Percentiles rank a stretch among this genome's conserved stretches.
phyloP scores from a whole-genome alignment of 2,113 vertebrate species.

The Tapirus terrestris region DNA sequence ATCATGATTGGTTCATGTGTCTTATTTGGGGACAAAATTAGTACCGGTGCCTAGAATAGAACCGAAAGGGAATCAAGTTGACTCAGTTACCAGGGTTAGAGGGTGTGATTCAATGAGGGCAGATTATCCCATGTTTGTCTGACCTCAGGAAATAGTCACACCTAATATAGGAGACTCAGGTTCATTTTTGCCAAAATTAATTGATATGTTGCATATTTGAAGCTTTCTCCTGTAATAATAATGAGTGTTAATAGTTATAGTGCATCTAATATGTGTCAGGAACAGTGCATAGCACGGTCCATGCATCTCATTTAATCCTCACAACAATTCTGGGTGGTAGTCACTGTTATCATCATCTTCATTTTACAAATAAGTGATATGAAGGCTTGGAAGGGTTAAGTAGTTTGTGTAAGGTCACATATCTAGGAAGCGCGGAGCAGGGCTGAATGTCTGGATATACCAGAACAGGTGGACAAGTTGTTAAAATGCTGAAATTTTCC shows the following conservation, averaged over 20 bases:
- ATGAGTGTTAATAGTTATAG: neutral
- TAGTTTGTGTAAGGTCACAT: neutral
- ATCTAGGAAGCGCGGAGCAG: neutral
- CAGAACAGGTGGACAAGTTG: neutral
- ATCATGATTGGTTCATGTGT: neutral
- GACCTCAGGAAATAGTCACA: neutral
- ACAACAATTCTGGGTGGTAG: neutral
- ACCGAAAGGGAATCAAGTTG: neutral
- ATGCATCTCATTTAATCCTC: neutral
- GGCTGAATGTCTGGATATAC: neutral
- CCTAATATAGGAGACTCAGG: neutral
- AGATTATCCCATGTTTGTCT: neutral
- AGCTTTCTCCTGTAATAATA: slow-evolving; percentile 19
- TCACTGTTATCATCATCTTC: neutral
- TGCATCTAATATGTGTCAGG: neutral
- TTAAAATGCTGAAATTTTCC: neutral
- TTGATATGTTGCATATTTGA: neutral
- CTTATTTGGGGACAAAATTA: neutral
- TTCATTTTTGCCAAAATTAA: neutral
- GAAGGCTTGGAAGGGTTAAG: neutral
- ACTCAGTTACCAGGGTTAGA: neutral
- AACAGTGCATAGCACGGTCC: neutral
- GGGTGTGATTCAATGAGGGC: neutral
- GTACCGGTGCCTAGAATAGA: neutral
- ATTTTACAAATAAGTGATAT: neutral